phyloP scores from a whole-genome alignment of 30 jellyfish, hydroid and myxozoan genomes.

The Aurelia aurita complex sp. Pacific region DNA sequence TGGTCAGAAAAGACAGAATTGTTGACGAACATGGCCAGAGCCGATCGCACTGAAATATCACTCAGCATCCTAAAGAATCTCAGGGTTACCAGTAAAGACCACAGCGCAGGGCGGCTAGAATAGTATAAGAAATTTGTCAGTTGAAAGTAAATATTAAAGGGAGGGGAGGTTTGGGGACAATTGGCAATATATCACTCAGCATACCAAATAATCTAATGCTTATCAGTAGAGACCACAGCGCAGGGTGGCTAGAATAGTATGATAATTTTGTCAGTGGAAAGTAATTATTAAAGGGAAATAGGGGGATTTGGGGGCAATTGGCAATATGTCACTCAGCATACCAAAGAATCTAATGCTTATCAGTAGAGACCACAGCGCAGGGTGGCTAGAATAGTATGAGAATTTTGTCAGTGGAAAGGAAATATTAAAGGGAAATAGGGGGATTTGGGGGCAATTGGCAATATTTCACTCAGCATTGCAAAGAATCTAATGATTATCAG shows the following conservation, averaged over 20 bases:
- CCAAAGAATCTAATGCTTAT: slow-evolving; percentile 62
- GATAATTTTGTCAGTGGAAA: no score
- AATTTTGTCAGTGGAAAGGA: no score
- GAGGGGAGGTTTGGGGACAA: background rate
- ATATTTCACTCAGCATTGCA: no score
- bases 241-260: no score
- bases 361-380: slow-evolving; percentile 70
- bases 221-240: slow-evolving; percentile 74
- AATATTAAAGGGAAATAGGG: no score
- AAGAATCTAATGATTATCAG: no score
- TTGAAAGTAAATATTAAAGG: background rate
- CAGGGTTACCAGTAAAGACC: slow-evolving; percentile 74
- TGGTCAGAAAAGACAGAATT: slow-evolving; percentile 75
- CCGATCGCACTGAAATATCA: slow-evolving; percentile 89
- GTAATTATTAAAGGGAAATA: background rate
- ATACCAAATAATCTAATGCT: slow-evolving; percentile 67
- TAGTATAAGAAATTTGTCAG: background rate
- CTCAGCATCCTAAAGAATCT: slow-evolving; percentile 81
- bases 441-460: no score
- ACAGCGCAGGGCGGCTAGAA: slow-evolving; percentile 35
- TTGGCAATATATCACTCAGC: slow-evolving; percentile 73
- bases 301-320: background rate
- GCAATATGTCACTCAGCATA: slow-evolving; percentile 82
- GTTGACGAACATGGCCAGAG: slow-evolving; percentile 89
- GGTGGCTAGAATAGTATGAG: no score